Conservation (phyloP, 2,888 invertebrate species). For the Luperina nickerlii region DNA sequence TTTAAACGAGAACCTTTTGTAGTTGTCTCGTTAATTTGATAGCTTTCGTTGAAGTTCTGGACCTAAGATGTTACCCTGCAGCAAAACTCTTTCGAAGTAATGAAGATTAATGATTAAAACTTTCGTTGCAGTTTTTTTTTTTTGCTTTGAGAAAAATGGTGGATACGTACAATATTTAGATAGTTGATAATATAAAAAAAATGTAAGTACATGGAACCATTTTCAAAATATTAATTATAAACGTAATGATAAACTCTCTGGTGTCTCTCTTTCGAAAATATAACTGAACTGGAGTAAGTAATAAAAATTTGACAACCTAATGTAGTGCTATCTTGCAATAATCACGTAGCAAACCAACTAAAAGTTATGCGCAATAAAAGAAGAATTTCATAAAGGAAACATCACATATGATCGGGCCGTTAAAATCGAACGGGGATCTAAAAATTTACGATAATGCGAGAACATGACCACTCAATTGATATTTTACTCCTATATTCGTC, state of each 20-base stretch:
- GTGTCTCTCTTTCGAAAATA: background rate
- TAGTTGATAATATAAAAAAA: background rate
- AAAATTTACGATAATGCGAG: slow-evolving; percentile 53
- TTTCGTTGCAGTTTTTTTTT: background rate
- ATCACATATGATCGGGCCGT: slow-evolving; percentile 28
- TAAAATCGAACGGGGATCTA: slow-evolving; percentile 45
- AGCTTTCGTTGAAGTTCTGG: background rate
- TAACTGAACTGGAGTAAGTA: background rate
- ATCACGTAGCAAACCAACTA: background rate
- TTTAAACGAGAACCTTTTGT: background rate
- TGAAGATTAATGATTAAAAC: background rate
- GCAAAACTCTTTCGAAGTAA: background rate
- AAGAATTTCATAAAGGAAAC: slow-evolving; percentile 11
- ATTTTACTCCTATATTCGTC: background rate
- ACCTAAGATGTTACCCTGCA: slow-evolving; percentile 1
- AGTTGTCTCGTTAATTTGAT: background rate
- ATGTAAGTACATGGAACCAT: too few relatives aligned
- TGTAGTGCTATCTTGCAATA: background rate
- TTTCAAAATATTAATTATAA: too few relatives aligned
- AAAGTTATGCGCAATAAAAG: slow-evolving; percentile 21
- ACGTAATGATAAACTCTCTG: background rate
- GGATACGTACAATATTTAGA: background rate
- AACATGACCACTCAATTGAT: slow-evolving; percentile 22
- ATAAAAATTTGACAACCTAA: background rate
- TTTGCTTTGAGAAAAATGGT: background rate